Percentiles rank a stretch among this genome's conserved stretches.
Conservation (phyloP, 1,140 invertebrate genomes). For the Asobara japonica region DNA sequence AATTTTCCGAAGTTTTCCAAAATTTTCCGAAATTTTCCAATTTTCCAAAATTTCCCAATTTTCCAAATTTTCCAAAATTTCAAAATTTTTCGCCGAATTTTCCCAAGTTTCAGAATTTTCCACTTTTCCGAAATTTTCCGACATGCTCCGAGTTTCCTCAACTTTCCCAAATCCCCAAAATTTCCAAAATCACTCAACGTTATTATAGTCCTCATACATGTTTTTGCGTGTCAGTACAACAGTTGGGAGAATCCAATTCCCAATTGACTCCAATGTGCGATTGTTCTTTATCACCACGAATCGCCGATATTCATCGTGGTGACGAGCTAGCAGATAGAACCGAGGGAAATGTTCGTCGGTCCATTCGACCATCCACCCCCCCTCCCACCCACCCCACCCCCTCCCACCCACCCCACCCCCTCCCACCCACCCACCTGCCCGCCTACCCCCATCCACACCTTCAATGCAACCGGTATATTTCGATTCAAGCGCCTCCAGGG, state of each 20-base stretch:
- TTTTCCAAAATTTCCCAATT: no score
- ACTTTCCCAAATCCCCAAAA: neutral
- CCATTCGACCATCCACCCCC: conserved; percentile 1
- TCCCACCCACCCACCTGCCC: neutral
- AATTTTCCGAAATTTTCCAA: no score
- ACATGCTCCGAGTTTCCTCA: no score
- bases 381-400: neutral
- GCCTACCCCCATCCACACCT: neutral
- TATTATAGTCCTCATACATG: no score
- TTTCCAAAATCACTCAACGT: neutral
- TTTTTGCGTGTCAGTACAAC: neutral
- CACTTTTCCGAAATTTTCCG: no score
- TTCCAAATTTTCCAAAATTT: no score
- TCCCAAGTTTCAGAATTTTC: no score
- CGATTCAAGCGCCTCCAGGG: neutral
- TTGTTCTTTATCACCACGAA: conserved; percentile 6
- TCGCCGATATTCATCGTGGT: conserved; percentile 15
- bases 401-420: neutral
- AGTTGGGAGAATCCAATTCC: neutral
- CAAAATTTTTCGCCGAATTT: no score
- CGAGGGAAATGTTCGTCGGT: conserved; percentile 1
- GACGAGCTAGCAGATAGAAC: neutral
- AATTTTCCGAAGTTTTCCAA: no score
- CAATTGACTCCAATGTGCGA: neutral
- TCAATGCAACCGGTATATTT: neutral